Conservation (phyloP, 2,888 invertebrate species). For the Acleris literana region DNA sequence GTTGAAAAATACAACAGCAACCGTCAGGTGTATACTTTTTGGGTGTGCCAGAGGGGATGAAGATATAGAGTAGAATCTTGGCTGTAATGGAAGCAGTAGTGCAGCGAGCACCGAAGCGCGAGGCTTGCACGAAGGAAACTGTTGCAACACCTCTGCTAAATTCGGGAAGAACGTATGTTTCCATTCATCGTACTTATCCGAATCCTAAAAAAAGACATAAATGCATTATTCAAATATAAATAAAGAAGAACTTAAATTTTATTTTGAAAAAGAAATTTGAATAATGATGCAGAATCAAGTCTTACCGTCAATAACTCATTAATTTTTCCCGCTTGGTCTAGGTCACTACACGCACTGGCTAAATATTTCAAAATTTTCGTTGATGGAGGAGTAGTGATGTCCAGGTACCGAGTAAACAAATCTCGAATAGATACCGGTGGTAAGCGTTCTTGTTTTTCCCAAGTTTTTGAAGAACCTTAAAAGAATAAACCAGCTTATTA, state of each 20-base stretch:
- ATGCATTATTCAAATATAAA: not conserved
- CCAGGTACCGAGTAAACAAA: conserved; percentile 91
- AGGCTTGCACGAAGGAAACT: conserved; percentile 93
- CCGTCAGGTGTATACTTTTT: conserved; percentile 93
- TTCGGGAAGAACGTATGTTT: conserved; percentile 93
- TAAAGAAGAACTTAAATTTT: no score
- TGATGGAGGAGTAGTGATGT: conserved; percentile 95
- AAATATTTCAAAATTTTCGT: conserved; percentile 92
- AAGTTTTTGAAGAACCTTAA: conserved; percentile 90
- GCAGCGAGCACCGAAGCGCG: conserved; percentile 91
- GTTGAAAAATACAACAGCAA: conserved; percentile 94
- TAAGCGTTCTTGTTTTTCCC: conserved; percentile 93
- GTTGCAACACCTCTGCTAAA: conserved; percentile 92
- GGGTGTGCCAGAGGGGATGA: conserved; percentile 90
- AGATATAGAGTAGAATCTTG: conserved; percentile 97
- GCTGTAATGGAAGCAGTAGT: conserved; percentile 92
- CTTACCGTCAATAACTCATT: conserved; percentile 88
- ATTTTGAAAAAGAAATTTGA: no score
- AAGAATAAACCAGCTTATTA: conserved; percentile 19
- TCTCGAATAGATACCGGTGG: conserved; percentile 89
- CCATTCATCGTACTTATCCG: conserved; percentile 96
- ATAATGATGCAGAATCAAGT: no score
- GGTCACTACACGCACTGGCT: conserved; percentile 89
- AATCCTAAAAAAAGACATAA: conserved; percentile 84
- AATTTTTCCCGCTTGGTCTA: conserved; percentile 87